Base-by-base conservation (phyloP, 2,888 invertebrate species). In the Myopa tessellatipennis region DNA sequence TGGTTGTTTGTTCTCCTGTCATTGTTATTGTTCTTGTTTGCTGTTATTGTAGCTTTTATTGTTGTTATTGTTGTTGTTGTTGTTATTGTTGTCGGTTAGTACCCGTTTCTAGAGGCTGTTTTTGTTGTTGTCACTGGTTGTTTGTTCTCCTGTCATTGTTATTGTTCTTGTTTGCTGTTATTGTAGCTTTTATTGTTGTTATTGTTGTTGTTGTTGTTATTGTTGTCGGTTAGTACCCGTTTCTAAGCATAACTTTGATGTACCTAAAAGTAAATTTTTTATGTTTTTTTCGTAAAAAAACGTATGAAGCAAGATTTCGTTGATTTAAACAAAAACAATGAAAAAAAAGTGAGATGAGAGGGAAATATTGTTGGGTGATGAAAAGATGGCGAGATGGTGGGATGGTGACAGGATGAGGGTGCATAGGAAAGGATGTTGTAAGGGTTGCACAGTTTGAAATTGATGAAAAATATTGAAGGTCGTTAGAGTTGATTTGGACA, bases 381-480 rank as follows among this genome's bases (percentile, higher is more conserved):
- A 34, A 38, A 65, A 38, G 65, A 26, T 3, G 34, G 36, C 4
- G 38, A 14, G 16, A 38, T 7, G 36, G 65, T 34, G 36, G 38
- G 2, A 12, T 55, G 55, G 38, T 12, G 38, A 55, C 45, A 1
- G 45, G 10, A 61, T 18, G 4, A 4, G 26, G 38, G 61, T 26
- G 34, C 2, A 14, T 26, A 14, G 34, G 36, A 36, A n/a, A 58
- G 36, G 58, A 7, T 60, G 38, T 38, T 40, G 4, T 36, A 58
- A 14, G 45, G 55, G 40, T 61, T 61, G 60, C 65, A 34, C 65
- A 55, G 55, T 50, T 70, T 50, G 60, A 74, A 74, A 74, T 55
- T 69, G 75, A 80, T 79, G 80, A 81, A 80, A 81, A 80, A 79
- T 78, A 79, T 81, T 81, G 81, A 82, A 80, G 81, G 82, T 81